Conservation (phyloP, 1,140 invertebrate genomes). For the Caenorhabditis tropicalis region DNA sequence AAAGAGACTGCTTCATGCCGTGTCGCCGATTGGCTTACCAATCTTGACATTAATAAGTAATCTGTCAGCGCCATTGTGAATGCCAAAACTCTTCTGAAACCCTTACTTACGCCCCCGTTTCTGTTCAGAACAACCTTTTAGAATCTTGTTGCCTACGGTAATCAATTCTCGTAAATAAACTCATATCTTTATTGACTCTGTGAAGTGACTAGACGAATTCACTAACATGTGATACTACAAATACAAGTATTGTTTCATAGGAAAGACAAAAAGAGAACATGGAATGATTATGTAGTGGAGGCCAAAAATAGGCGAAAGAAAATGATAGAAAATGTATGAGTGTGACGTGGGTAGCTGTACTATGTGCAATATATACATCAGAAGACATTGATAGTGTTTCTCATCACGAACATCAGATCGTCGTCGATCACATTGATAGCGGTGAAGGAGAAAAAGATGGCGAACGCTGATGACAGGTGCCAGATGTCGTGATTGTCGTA, state of each 20-base stretch:
- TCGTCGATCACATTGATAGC: conserved; percentile 57
- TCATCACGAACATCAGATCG: conserved; percentile 52
- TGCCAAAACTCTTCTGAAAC: neutral
- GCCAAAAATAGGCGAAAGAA: neutral
- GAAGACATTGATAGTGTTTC: conserved; percentile 54
- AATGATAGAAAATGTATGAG: neutral
- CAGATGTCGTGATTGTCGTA: conserved; percentile 88
- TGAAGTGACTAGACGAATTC: neutral
- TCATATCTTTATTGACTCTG: neutral
- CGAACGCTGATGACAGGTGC: conserved; percentile 85
- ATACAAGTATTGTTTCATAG: neutral
- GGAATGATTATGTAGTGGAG: neutral
- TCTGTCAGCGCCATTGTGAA: neutral
- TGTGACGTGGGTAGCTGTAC: neutral
- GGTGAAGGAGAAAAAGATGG: conserved; percentile 85
- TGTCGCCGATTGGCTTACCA: conserved; percentile 21
- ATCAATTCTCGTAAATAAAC: conserved; percentile 7
- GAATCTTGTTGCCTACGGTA: neutral
- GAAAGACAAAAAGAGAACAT: neutral
- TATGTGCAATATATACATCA: conserved; percentile 11
- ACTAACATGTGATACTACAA: neutral
- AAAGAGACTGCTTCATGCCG: conserved; percentile 14
- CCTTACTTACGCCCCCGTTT: neutral
- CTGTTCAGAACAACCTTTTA: conserved; percentile 1
- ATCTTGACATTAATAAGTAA: conserved; percentile 43